Evolutionary conservation across 2,888 invertebrate species (phyloP), one percentile per base, ranked within the genome.

Genomic region (Dasysyrphus tricinctus): DNA sequence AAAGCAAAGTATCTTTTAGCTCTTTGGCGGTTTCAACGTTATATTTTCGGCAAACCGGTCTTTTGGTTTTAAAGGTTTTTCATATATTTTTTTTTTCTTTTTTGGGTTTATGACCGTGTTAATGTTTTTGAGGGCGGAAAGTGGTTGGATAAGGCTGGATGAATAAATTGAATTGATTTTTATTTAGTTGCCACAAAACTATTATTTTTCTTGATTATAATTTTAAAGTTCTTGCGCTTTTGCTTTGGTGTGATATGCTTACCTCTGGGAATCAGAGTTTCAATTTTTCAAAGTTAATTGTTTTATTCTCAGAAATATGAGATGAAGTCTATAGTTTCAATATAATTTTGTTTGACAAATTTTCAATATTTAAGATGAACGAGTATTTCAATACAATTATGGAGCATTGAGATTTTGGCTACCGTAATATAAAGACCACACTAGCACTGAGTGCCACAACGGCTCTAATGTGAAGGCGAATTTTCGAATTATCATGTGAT

Each of bases 1-100:
- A 44, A 44, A 63, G 39, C 9, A 42, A 0, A 29, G 61, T 63
- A 29, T 63, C 24, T 9, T 63, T 42, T 29, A 63, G 61, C 42
- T 61, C 39, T 42, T 42, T 61, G 42, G 42, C 24, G 61, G 16
- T 44, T 63, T 39, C 4, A 24, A 39, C 11, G 9, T 39, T 39
- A 44, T 29, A 9, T 44, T 39, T 63, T 44, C 24, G 29, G 37
- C 14, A 63, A 44, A 63, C 4, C n/a, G n/a, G 29, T 61, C 14
- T 16, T 19, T 16, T 4, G 59, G 19, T 42, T 37, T 57, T 34
- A 56, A 32, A n/a, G 61, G 24, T 42, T 42, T 61, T 42, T 24
- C 3, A 2, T 24, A 24, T 24, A 19, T 16, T 6, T 19, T 49
- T 49, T 19, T 24, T 24, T 57, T 19, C 0, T 19, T 34, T 19